Conservation (phyloP, 2,888 invertebrate species). For the Lasioglossum zephyrum region DNA sequence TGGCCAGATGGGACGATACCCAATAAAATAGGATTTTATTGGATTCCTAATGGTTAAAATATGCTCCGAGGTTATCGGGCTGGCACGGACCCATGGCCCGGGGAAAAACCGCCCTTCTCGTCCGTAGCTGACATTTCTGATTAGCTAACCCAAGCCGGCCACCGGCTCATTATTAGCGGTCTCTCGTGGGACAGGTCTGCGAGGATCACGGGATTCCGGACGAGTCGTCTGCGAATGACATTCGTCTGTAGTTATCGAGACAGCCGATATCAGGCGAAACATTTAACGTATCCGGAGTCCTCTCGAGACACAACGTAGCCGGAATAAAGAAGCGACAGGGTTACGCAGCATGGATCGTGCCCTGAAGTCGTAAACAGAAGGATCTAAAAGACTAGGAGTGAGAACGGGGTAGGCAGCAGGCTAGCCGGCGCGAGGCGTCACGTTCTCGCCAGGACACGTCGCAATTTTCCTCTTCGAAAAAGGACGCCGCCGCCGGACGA, state of each 20-base stretch:
- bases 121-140: background rate
- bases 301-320: slow-evolving; percentile 48
- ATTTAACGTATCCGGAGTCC: slow-evolving; percentile 52
- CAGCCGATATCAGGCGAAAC: slow-evolving; percentile 53
- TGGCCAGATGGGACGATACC: too few species aligned
- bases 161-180: background rate
- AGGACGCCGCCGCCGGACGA: slow-evolving; percentile 49
- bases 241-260: slow-evolving; percentile 51
- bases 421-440: slow-evolving; percentile 50
- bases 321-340: slow-evolving; percentile 53
- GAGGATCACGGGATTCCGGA: slow-evolving; percentile 19
- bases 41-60: slow-evolving; percentile 47
- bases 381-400: background rate
- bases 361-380: slow-evolving; percentile 36
- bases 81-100: background rate
- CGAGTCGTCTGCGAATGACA: slow-evolving; percentile 39
- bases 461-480: slow-evolving; percentile 72
- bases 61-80: slow-evolving; percentile 41
- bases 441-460: slow-evolving; percentile 66
- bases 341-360: slow-evolving; percentile 58
- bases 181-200: background rate
- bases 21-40: too few species aligned
- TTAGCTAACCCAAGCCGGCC: background rate
- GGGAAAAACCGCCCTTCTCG: slow-evolving; percentile 5
- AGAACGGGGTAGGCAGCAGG: background rate